Base-by-base conservation (phyloP, 2,113 vertebrate species). In the Carassius auratus region DNA sequence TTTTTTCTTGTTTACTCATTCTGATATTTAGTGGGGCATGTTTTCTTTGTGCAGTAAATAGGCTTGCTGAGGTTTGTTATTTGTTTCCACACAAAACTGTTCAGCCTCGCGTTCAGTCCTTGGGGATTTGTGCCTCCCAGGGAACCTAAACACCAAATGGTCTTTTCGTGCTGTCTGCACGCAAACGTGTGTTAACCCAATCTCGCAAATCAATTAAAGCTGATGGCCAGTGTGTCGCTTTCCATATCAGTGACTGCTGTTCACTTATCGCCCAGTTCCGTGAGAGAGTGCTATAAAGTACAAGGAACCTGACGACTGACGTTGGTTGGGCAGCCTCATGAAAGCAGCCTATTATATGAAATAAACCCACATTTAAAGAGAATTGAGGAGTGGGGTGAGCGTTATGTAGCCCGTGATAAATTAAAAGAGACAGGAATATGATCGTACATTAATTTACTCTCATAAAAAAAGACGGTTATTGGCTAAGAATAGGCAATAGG, bases 101-200 rank as follows among this genome's bases (percentile, higher is more conserved):
- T 83, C 61, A 61, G 77, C 61, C 78, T 81, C 1, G 81, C 38
- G 45, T 59, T 57, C 64, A 36, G 33, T 14, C 84, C 81, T 64
- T n/a, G 45, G 83, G 84, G 75, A 87, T 84, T 87, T 86, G 45
- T 84, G 33, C 78, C 68, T 83, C 76, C 84, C 84, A n/a, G 79
- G 76, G 84, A 81, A 71, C 57, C 75, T 57, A 69, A 84, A 80
- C 81, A 87, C 80, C 84, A 86, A 86, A 86, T 83, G 84, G 62
- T 88, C 61, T 74, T 45, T 52, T 73, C 12, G 38, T 78, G 5
- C 73, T 79, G 87, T 86, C 86, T 88, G 87, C 89, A 91, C 87
- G 86, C 84, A 66, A 57, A 66, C 64, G 79, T 81, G 76, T 86
- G 59, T 81, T 21, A 81, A 64, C 48, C 71, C 75, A 83, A n/a